phyloP scores from a whole-genome alignment of 2,797 vertebrate genomes.

The Enteromius thamalakanensis region DNA sequence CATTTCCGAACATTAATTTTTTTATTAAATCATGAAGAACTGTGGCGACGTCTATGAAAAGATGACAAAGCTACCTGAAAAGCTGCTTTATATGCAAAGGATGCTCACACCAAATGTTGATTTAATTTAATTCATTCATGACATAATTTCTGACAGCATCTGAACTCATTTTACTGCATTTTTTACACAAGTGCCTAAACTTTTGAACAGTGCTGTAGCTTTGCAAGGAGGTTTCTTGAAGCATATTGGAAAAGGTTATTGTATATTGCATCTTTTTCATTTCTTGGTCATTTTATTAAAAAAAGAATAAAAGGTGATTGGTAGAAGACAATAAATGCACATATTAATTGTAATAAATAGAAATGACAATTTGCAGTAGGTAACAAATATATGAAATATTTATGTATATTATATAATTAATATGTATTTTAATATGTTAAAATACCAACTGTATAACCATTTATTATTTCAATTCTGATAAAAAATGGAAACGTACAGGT shows the following conservation, averaged over 20 bases:
- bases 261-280: neutral
- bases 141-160: no score
- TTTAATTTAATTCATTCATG: no score
- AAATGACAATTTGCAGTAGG: neutral
- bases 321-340: neutral
- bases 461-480: neutral
- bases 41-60: no score
- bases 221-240: no score
- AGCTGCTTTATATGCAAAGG: no score
- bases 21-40: no score
- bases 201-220: no score
- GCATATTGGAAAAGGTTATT: neutral
- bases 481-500: neutral
- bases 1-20: no score
- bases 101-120: no score
- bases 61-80: no score
- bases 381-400: neutral
- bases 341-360: neutral
- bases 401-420: neutral
- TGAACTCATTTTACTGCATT: no score
- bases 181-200: no score
- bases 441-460: neutral
- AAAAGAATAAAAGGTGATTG: neutral
- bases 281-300: neutral
- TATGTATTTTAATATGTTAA: neutral